phyloP scores from a whole-genome alignment of 2,888 invertebrate species.

The Artemia sinica region DNA sequence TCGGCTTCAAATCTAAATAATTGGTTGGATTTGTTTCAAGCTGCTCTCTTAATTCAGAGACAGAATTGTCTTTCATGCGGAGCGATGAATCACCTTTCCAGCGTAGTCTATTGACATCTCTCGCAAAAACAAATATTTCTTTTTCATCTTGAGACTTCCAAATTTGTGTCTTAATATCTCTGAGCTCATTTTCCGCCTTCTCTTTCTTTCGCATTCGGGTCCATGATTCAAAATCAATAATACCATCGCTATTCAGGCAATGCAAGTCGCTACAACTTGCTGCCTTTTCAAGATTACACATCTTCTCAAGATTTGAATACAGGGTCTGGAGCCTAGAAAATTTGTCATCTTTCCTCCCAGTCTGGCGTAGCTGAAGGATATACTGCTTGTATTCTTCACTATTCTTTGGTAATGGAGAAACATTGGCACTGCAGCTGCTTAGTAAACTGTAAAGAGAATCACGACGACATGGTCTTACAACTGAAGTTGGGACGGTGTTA shows the following conservation, averaged over 20 bases:
- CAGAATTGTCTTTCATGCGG: conserved; percentile 64
- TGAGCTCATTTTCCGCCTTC: conserved; percentile 62
- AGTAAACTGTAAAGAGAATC: conserved; percentile 3
- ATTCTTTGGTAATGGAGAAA: conserved; percentile 2
- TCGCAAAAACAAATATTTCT: conserved; percentile 62
- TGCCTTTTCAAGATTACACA: conserved; percentile 61
- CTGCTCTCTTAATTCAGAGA: conserved; percentile 51
- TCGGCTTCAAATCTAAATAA: background rate
- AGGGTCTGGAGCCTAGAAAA: conserved; percentile 70
- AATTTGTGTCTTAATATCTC: conserved; percentile 53
- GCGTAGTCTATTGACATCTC: conserved; percentile 49
- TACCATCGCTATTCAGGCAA: conserved; percentile 53
- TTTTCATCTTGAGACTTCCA: conserved; percentile 60
- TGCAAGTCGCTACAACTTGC: conserved; percentile 26
- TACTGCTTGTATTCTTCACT: conserved; percentile 16
- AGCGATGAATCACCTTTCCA: conserved; percentile 67
- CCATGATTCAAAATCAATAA: conserved; percentile 74
- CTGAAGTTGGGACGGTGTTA: background rate
- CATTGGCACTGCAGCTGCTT: background rate
- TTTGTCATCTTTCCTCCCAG: conserved; percentile 51
- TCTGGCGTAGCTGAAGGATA: conserved; percentile 17
- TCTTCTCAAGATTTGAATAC: conserved; percentile 64
- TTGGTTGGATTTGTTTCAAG: conserved; percentile 16
- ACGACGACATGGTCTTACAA: background rate
- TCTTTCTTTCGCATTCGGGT: conserved; percentile 57